A percentile compares a stretch with the other conserved stretches of the same genome.
Evolutionary conservation across 2,797 vertebrate species (phyloP).

Genomic region (Hozukius guyotensis): DNA sequence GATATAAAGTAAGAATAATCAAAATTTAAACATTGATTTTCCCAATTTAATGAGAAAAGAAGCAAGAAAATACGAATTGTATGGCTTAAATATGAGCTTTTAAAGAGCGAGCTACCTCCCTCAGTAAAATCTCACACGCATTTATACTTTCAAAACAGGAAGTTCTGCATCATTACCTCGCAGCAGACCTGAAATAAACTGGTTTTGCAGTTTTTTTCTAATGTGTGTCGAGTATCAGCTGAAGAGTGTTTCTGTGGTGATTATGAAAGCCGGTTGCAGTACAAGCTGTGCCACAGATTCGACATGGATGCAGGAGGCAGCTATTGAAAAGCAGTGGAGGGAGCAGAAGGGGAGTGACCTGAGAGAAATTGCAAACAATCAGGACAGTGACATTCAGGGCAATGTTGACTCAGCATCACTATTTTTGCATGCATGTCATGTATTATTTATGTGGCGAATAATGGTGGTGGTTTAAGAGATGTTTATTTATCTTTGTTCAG

Average conservation of each 20-base stretch:
- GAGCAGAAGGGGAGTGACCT: constrained; percentile 18
- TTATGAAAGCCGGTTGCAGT: constrained; percentile 7
- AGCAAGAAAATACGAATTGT: not conserved
- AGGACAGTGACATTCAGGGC: not conserved
- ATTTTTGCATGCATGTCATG: not conserved
- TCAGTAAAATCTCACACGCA: not conserved
- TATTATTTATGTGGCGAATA: not conserved
- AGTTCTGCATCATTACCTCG: constrained; percentile 12
- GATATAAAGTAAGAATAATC: not conserved
- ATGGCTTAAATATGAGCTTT: not conserved
- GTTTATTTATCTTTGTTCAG: not conserved
- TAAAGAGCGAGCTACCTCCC: not conserved
- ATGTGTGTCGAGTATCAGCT: not conserved
- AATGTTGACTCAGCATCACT: not conserved
- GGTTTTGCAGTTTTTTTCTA: not conserved
- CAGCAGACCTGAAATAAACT: constrained; percentile 8
- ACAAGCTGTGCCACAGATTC: constrained; percentile 1
- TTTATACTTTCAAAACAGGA: not conserved
- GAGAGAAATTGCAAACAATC: constrained; percentile 14
- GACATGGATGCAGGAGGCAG: constrained; percentile 16
- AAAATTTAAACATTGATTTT: not conserved
- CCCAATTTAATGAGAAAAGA: not conserved
- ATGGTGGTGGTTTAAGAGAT: not conserved
- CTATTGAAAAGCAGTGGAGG: constrained; percentile 21
- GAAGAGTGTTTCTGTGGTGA: constrained; percentile 4